Base-by-base conservation (phyloP, 1,140 invertebrate species). In the Drosophila sp. region DNA sequence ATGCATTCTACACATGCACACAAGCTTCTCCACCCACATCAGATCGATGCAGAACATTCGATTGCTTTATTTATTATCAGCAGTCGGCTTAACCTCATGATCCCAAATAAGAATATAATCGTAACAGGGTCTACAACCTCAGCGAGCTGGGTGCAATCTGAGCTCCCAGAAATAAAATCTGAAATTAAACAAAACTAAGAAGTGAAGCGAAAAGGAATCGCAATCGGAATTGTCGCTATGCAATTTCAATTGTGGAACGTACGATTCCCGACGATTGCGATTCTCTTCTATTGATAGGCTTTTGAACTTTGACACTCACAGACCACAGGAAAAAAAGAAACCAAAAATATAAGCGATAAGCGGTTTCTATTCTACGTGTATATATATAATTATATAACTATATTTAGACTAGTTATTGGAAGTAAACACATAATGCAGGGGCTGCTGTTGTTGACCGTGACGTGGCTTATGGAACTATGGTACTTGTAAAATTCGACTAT, bases 241-340 rank as follows among this genome's bases (percentile, higher is more conserved):
- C 53, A 8, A 58, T 32, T 36, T n/a, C 18, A 36, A 13, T 36
- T 50, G 48, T 59, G 27, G 32, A 72, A 34, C 53, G 53, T 54
- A 29, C 43, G 51, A 61, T 51, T 50, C 7, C 36, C 57, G 43
- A 1, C 14, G 46, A 62, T 51, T 50, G n/a, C 32, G 57, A 69
- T 73, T 51, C 63, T 59, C 63, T 59, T 38, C 29, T 7, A 58
- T 62, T 75, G 75, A 78, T 78, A 78, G 64, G 77, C 61, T 61
- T 75, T 70, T 86, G 81, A 86, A 86, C 81, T 25, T 78, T 84
- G 81, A 84, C 81, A 86, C 54, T 62, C 29, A 32, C 29, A 7
- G 2, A 32, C 21, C 21, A 21, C 21, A 40, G 41, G 29, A 56
- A 48, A 11, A 51, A 62, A 27, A 14, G 25, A 69, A 54, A 67